Percentiles rank a stretch among this genome's conserved stretches.
Evolutionary conservation across 2,113 vertebrate genomes (phyloP).

Genomic region (Dissostichus mawsoni): DNA sequence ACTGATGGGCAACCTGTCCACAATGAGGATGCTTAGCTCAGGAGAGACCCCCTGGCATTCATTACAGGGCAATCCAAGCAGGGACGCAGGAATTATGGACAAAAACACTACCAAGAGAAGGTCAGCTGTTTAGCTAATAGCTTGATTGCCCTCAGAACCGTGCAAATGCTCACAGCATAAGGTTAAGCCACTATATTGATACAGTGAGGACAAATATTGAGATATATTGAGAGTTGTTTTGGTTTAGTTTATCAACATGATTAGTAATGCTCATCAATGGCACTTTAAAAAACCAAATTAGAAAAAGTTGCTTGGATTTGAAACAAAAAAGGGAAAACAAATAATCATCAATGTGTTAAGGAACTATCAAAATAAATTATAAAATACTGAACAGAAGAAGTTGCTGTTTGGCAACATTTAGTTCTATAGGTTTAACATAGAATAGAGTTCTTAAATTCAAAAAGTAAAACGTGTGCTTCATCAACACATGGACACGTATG

Average conservation of each 20-base stretch:
- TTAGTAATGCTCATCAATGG: not conserved
- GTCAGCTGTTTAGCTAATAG: constrained; percentile 49
- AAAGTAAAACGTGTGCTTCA: constrained; percentile 5
- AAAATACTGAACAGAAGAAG: not conserved
- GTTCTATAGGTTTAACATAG: not conserved
- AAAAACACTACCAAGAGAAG: constrained; percentile 28
- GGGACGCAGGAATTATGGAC: constrained; percentile 8
- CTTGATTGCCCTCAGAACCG: constrained; percentile 35
- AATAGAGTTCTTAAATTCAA: constrained; percentile 11
- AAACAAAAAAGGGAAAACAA: not conserved
- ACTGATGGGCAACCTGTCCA: constrained; percentile 30
- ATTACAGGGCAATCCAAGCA: constrained; percentile 11
- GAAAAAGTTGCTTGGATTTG: not conserved
- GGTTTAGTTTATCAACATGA: constrained; percentile 29
- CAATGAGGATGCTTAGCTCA: constrained; percentile 18
- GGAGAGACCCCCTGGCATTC: constrained; percentile 21
- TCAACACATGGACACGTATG: not conserved
- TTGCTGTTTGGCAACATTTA: not conserved
- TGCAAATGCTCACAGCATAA: constrained; percentile 13
- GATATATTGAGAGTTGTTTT: too few species aligned
- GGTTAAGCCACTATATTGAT: constrained; percentile 20
- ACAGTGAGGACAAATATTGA: constrained; percentile 3
- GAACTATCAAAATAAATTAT: not conserved
- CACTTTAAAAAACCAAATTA: not conserved
- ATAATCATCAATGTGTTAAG: constrained; percentile 9